phyloP scores from a whole-genome alignment of 2,888 invertebrate genomes.

The Dolomedes plantarius region DNA sequence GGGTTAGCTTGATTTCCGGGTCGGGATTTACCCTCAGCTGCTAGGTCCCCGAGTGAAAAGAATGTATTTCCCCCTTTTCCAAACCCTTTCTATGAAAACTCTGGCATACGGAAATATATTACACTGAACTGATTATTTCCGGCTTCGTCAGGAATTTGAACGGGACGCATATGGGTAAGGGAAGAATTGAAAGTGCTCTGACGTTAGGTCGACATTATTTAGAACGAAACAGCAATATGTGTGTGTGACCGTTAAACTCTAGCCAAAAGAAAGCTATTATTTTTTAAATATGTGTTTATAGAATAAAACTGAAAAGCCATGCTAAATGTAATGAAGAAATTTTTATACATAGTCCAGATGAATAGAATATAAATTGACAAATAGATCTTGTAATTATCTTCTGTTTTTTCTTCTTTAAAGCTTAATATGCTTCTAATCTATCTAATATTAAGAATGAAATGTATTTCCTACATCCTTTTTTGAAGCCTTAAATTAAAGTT shows the following conservation, averaged over 20 bases:
- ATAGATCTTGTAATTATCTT: too few relatives aligned
- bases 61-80: neutral
- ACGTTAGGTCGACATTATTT: neutral
- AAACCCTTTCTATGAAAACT: neutral
- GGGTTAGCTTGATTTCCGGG: conserved; percentile 14
- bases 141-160: conserved; percentile 5
- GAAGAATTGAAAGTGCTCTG: neutral
- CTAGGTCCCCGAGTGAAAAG: neutral
- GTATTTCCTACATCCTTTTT: too few relatives aligned
- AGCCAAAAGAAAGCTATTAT: neutral
- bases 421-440: too few relatives aligned
- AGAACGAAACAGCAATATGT: neutral
- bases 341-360: too few relatives aligned
- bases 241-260: conserved; percentile 1
- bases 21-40: conserved; percentile 11
- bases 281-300: neutral
- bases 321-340: too few relatives aligned
- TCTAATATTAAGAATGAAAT: too few relatives aligned
- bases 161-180: neutral
- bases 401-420: too few relatives aligned
- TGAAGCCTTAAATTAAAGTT: too few relatives aligned
- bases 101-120: conserved; percentile 13
- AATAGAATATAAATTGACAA: too few relatives aligned
- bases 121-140: conserved; percentile 16
- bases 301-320: too few relatives aligned